Conservation (phyloP, 2,797 vertebrate species). For the Psittacula derbiana region DNA sequence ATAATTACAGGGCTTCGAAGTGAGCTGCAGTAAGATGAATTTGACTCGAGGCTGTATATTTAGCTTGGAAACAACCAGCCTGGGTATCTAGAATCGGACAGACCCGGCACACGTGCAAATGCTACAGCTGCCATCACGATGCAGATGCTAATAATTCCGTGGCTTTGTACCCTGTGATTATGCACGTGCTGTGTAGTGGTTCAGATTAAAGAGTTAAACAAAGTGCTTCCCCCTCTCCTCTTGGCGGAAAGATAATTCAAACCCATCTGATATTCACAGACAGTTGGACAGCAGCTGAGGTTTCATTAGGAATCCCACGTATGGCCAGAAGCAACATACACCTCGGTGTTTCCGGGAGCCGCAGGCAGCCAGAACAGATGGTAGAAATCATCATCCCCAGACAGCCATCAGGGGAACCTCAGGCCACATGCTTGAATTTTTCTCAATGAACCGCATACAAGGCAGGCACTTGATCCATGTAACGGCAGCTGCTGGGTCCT, state of each 20-base stretch:
- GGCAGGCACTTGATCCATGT: constrained; percentile 15
- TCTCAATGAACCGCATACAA: constrained; percentile 55
- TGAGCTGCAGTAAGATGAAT: not conserved
- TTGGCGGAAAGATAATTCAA: constrained; percentile 35
- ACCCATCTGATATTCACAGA: constrained; percentile 29
- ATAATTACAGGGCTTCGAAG: constrained; percentile 18
- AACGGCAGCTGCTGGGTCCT: constrained; percentile 26
- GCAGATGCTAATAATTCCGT: constrained; percentile 48
- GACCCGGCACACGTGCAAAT: not conserved
- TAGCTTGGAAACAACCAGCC: constrained; percentile 38
- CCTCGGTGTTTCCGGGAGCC: constrained; percentile 50
- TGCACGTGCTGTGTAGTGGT: not conserved
- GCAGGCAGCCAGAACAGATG: constrained; percentile 44
- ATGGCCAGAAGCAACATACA: constrained; percentile 66
- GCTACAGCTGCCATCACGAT: constrained; percentile 3
- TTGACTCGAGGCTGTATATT: not conserved
- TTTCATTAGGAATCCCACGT: constrained; percentile 70
- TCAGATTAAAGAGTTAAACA: constrained; percentile 54
- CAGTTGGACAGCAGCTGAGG: constrained; percentile 64
- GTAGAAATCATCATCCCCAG: constrained; percentile 62
- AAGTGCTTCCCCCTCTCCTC: not conserved
- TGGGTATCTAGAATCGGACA: not conserved
- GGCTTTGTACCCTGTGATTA: constrained; percentile 51
- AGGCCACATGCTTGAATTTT: constrained; percentile 64
- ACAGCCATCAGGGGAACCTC: constrained; percentile 57